Conservation (phyloP, 2,888 invertebrate species). For the Epinotia ramella region DNA sequence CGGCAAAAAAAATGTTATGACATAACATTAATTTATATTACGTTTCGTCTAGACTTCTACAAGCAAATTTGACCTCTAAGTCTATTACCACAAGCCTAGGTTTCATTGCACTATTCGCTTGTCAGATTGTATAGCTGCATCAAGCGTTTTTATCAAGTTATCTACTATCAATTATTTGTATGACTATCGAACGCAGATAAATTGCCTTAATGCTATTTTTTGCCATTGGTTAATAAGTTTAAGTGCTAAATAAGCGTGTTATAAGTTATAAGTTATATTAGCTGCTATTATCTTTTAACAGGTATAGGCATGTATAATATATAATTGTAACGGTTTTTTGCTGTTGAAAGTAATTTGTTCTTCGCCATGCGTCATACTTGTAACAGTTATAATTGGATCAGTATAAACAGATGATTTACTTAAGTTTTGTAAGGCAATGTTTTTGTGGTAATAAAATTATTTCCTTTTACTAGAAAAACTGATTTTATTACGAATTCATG, state of each 20-base stretch:
- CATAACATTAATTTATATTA: slow-evolving; percentile 27
- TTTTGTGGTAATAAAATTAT: not conserved
- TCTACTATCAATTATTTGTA: slow-evolving; percentile 50
- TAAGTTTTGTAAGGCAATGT: not conserved
- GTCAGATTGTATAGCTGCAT: not conserved
- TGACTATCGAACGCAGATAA: slow-evolving; percentile 50
- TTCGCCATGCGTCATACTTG: not conserved
- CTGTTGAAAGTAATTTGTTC: not conserved
- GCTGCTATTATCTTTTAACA: slow-evolving; percentile 23
- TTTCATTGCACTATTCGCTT: not conserved
- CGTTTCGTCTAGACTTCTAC: slow-evolving; percentile 19
- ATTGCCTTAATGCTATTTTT: slow-evolving; percentile 45
- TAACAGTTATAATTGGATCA: slow-evolving; percentile 16
- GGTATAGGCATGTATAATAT: too few relatives aligned
- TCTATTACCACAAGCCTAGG: not conserved
- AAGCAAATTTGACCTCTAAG: slow-evolving; percentile 7
- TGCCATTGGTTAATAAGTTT: slow-evolving; percentile 12
- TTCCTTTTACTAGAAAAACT: too few relatives aligned
- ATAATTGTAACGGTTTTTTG: slow-evolving; percentile 21
- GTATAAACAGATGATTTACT: not conserved
- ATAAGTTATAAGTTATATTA: slow-evolving; percentile 28
- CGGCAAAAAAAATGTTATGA: slow-evolving; percentile 39
- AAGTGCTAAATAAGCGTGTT: slow-evolving; percentile 31
- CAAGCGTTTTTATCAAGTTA: slow-evolving; percentile 41
- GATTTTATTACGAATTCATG: too few relatives aligned